Percentiles rank a stretch among this genome's conserved stretches.
Conservation (phyloP, 2,888 invertebrate genomes). For the Flabesymbios commensalis region DNA sequence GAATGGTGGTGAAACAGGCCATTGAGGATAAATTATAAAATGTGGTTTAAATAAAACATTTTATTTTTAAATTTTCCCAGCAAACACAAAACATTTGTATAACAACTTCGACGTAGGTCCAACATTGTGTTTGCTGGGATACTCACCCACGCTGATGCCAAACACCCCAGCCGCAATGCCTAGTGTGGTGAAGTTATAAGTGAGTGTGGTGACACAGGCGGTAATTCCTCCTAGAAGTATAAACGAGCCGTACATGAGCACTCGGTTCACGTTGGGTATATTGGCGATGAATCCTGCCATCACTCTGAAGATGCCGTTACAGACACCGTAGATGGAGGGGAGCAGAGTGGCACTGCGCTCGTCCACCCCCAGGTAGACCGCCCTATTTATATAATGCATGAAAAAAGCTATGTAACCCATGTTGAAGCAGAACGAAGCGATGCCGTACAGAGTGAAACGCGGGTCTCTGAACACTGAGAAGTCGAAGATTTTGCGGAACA, state of each 20-base stretch:
- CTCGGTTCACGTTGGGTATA: constrained; percentile 14
- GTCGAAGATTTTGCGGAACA: constrained; percentile 13
- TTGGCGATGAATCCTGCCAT: constrained; percentile 17
- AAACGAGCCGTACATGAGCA: constrained; percentile 17
- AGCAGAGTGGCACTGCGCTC: constrained; percentile 18
- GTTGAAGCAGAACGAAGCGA: constrained; percentile 17
- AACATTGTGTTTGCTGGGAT: too few relatives aligned
- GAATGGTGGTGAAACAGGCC: too few relatives aligned
- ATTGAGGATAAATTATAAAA: too few relatives aligned
- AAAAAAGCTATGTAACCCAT: constrained; percentile 26
- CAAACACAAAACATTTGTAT: too few relatives aligned
- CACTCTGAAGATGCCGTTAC: constrained; percentile 19
- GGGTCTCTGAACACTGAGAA: constrained; percentile 19
- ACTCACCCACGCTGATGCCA: constrained; percentile 7
- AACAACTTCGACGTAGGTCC: too few relatives aligned
- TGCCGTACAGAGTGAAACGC: constrained; percentile 24
- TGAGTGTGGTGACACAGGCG: constrained; percentile 16
- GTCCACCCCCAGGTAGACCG: constrained; percentile 16
- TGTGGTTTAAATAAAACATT: too few relatives aligned
- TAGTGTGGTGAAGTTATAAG: constrained; percentile 22
- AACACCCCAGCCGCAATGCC: neutral
- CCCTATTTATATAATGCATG: constrained; percentile 23
- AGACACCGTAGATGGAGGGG: constrained; percentile 25
- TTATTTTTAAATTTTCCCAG: too few relatives aligned
- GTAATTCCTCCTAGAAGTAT: constrained; percentile 12